A percentile compares a stretch with the other conserved stretches of the same genome.
These are phyloP conservation scores for Dasypolia templi DNA, from an alignment of 2,888 invertebrate species.

Conservation along the genomic window DNA sequence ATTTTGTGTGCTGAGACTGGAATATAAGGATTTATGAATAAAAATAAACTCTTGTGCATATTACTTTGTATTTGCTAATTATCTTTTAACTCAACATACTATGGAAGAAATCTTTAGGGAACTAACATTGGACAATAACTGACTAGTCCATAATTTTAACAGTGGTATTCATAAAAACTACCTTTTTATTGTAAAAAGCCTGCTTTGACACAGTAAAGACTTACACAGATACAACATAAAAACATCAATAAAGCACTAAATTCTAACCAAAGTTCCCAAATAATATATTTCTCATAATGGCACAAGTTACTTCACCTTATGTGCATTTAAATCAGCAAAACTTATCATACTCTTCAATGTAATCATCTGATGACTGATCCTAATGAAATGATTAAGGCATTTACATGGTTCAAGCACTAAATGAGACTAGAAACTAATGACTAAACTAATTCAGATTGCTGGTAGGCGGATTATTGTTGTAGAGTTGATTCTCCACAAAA, in stretches of 20 bases:
- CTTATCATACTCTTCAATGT: conserved; percentile 39
- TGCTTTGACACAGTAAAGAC: conserved; percentile 42
- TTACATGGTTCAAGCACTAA: conserved; percentile 57
- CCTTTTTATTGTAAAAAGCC: conserved; percentile 47
- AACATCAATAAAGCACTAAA: conserved; percentile 53
- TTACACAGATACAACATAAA: conserved; percentile 52
- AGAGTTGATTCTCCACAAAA: conserved; percentile 23
- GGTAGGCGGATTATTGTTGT: conserved; percentile 28
- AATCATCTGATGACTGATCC: conserved; percentile 43
- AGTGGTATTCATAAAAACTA: conserved; percentile 34
- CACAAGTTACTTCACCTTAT: conserved; percentile 42
- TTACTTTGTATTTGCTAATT: conserved; percentile 29
- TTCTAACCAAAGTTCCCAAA: conserved; percentile 58
- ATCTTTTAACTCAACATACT: conserved; percentile 30
- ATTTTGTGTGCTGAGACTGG: conserved; percentile 75
- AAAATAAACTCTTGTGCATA: conserved; percentile 58
- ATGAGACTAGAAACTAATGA: conserved; percentile 68
- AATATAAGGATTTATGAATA: conserved; percentile 51
- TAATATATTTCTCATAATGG: conserved; percentile 49
- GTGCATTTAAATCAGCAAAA: conserved; percentile 44
- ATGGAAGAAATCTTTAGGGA: conserved; percentile 42
- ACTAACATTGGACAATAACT: conserved; percentile 56
- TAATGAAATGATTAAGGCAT: conserved; percentile 51
- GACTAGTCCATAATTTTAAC: conserved; percentile 62
- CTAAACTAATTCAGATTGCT: conserved; percentile 61